Percentiles rank a stretch among this genome's conserved stretches.
phyloP scores from a whole-genome alignment of 2,113 vertebrate genomes.

The Colistium nudipinnis region DNA sequence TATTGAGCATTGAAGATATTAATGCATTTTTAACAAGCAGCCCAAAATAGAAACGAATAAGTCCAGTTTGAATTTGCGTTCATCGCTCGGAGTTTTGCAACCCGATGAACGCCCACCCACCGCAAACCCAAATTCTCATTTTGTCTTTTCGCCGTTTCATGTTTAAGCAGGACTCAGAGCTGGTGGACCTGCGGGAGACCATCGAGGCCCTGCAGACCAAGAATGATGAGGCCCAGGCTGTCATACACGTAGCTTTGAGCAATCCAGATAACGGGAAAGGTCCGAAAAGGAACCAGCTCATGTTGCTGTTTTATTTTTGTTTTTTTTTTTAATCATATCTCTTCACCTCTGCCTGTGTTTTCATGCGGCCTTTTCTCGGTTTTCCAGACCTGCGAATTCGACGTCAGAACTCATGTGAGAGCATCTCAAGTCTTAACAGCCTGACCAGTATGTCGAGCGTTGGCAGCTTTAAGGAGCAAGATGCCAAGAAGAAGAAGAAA shows the following conservation, averaged over 20 bases:
- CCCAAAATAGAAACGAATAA: no score
- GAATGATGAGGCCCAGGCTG: constrained; percentile 94
- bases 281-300: constrained; percentile 47
- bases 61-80: no score
- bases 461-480: constrained; percentile 91
- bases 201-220: constrained; percentile 90
- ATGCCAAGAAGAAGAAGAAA: constrained; percentile 96
- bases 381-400: constrained; percentile 87
- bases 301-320: background rate
- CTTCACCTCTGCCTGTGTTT: background rate
- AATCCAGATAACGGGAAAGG: constrained; percentile 88
- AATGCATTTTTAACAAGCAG: no score
- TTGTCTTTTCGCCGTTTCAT: background rate
- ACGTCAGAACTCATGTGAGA: constrained; percentile 96
- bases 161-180: constrained; percentile 86
- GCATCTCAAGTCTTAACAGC: constrained; percentile 96
- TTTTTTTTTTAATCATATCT: background rate
- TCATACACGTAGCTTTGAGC: constrained; percentile 92
- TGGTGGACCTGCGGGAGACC: constrained; percentile 90
- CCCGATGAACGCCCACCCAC: background rate
- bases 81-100: no score
- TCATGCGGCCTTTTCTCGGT: background rate
- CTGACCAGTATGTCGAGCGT: constrained; percentile 94
- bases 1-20: background rate
- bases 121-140: background rate